Base-by-base conservation (phyloP, 1,140 invertebrate species). In the Megalopta genalis region DNA sequence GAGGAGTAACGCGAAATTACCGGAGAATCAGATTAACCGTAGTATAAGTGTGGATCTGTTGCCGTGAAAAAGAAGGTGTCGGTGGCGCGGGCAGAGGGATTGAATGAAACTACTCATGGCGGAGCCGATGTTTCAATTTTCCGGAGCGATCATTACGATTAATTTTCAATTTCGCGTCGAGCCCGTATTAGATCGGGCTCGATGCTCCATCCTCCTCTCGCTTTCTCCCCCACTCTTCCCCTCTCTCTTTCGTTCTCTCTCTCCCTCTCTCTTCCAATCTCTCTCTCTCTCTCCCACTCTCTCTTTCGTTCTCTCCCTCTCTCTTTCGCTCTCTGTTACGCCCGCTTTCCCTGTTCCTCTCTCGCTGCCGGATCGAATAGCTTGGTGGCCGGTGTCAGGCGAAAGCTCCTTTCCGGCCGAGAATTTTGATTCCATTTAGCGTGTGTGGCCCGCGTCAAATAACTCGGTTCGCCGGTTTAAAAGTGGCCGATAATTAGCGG, bases 91-190 rank as follows among this genome's bases (percentile, higher is more conserved):
- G 16, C 4, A 37, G 3, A 1, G 5, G 16, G 68, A 39, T 49
- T 14, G 18, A 77, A 70, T 3, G 27, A 9, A 62, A 77, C 74
- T 2, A n/a, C 27, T 12, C 27, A 5, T 4, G 18, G 27, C 8
- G 23, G 1, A 16, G 12, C 64, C 12, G 14, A 8, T 18, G 63
- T 59, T 75, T 75, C 64, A 60, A 60, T 75, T 66, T 75, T 42
- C 37, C 63, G 21, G 39, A 64, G 10, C 63, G 63, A 75, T 59
- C 72, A 49, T 66, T 57, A 27, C 63, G 46, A 75, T 66, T 75
- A 75, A 75, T 57, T 66, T 75, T 67, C 73, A 42, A 66, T 67
- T 46, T 59, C 63, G 37, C 63, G 4, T 16, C 12, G 49, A 16
- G 63, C 7, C 16, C 49, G 63, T 37, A 64, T 73, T 64, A 73